A percentile compares a stretch with the other conserved stretches of the same genome.
Evolutionary conservation across 2,888 invertebrate genomes (phyloP).

Genomic region (Rhimphoctona megacephalus): DNA sequence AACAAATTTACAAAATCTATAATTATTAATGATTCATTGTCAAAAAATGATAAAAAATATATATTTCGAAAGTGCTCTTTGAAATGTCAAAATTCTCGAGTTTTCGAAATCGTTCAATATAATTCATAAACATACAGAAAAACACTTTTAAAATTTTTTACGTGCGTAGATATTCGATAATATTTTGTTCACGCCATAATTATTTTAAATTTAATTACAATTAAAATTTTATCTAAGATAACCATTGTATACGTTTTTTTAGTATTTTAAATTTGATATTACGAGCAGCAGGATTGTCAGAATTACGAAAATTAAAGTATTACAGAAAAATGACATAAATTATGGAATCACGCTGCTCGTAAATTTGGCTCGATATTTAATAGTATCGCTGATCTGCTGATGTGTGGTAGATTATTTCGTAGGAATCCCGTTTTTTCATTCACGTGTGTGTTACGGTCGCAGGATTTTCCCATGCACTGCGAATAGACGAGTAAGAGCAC

Average conservation of each 20-base stretch:
- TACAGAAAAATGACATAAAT: background rate
- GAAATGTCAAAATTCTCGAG: background rate
- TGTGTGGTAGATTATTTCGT: constrained; percentile 78
- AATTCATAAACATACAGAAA: constrained; percentile 17
- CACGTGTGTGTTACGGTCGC: constrained; percentile 61
- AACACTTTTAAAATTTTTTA: constrained; percentile 31
- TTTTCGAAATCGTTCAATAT: constrained; percentile 9
- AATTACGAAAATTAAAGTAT: background rate
- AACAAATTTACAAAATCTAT: background rate
- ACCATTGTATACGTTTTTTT: constrained; percentile 52
- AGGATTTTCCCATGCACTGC: constrained; percentile 68
- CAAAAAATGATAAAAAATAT: background rate
- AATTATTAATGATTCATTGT: background rate
- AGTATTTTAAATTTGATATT: constrained; percentile 68
- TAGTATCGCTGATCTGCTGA: constrained; percentile 77
- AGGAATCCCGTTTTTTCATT: constrained; percentile 70
- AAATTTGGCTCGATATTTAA: constrained; percentile 71
- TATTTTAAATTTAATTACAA: constrained; percentile 36
- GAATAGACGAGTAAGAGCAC: constrained; percentile 69
- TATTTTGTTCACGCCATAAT: constrained; percentile 43
- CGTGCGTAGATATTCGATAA: constrained; percentile 59
- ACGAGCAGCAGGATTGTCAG: constrained; percentile 60
- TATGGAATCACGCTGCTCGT: constrained; percentile 73
- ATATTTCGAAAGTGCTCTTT: background rate
- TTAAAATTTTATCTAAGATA: constrained; percentile 41